Conservation (phyloP, 2,113 vertebrate species). For the Zosterops borbonicus region DNA sequence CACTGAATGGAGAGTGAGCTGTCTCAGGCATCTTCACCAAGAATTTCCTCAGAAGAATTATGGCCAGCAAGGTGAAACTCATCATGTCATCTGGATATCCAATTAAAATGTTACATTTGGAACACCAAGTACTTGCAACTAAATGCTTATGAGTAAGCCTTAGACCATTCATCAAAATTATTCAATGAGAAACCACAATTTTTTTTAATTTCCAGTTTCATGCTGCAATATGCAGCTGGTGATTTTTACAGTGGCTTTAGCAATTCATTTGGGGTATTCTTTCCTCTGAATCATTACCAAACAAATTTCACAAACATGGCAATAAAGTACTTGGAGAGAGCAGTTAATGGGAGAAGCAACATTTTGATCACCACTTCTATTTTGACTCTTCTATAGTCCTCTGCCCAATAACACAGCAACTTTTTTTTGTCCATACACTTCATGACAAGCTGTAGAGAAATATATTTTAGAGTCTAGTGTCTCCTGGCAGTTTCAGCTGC, state of each 20-base stretch:
- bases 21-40: not conserved
- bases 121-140: constrained; percentile 1
- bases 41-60: constrained; percentile 20
- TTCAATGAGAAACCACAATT: constrained; percentile 35
- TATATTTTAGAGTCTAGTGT: not conserved
- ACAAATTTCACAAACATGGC: not conserved
- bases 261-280: constrained; percentile 33
- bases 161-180: constrained; percentile 54
- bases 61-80: constrained; percentile 33
- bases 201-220: constrained; percentile 9
- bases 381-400: not conserved
- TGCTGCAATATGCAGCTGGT: not conserved
- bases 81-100: constrained; percentile 11
- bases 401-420: not conserved
- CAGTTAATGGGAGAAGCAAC: not conserved
- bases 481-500: not conserved
- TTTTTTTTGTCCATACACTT: not conserved
- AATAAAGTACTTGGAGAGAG: not conserved
- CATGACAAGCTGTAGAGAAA: not conserved
- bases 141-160: constrained; percentile 2
- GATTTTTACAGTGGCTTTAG: constrained; percentile 7
- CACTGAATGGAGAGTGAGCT: not conserved
- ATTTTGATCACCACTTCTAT: not conserved
- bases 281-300: not conserved
- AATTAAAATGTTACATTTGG: constrained; percentile 10